Percentiles rank a stretch among this genome's conserved stretches.
These are phyloP conservation scores for Cecidostiba fungosa DNA, from an alignment of 2,888 invertebrate species.

Conservation along the genomic window DNA sequence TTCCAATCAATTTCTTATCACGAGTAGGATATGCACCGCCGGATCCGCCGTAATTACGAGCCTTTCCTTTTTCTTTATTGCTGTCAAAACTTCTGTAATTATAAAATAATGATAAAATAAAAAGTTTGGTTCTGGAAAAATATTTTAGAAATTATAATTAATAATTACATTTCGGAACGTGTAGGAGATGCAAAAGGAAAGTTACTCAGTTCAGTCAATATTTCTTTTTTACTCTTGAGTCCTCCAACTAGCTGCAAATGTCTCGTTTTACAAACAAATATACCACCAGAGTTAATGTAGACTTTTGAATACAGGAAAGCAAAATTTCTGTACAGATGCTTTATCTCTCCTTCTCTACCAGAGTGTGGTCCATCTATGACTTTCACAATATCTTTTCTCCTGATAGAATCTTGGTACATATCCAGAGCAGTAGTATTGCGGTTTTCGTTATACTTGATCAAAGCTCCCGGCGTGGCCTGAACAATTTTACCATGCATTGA, in stretches of 20 bases:
- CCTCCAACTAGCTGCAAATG: slow-evolving; percentile 82
- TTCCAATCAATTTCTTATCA: slow-evolving; percentile 82
- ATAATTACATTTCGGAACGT: slow-evolving; percentile 79
- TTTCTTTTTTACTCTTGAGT: slow-evolving; percentile 45
- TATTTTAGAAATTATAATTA: not conserved
- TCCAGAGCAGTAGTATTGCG: slow-evolving; percentile 83
- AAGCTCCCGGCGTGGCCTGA: slow-evolving; percentile 82
- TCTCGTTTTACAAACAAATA: slow-evolving; percentile 83
- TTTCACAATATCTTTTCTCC: slow-evolving; percentile 83
- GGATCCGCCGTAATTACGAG: slow-evolving; percentile 62
- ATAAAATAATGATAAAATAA: no score
- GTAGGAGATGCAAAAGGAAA: slow-evolving; percentile 82
- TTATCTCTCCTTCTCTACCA: slow-evolving; percentile 82
- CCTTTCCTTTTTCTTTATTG: slow-evolving; percentile 66
- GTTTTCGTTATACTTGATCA: slow-evolving; percentile 82
- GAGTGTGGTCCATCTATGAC: slow-evolving; percentile 83
- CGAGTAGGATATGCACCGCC: slow-evolving; percentile 69
- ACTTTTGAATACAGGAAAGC: slow-evolving; percentile 83
- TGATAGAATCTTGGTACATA: slow-evolving; percentile 82
- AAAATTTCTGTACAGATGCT: slow-evolving; percentile 83
- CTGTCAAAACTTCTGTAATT: slow-evolving; percentile 45
- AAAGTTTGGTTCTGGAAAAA: not conserved
- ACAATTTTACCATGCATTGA: slow-evolving; percentile 83
- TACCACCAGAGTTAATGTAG: slow-evolving; percentile 84
- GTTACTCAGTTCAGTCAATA: slow-evolving; percentile 80